Conservation (phyloP, 2,113 vertebrate species). For the Myanophis thanlyinensis region DNA sequence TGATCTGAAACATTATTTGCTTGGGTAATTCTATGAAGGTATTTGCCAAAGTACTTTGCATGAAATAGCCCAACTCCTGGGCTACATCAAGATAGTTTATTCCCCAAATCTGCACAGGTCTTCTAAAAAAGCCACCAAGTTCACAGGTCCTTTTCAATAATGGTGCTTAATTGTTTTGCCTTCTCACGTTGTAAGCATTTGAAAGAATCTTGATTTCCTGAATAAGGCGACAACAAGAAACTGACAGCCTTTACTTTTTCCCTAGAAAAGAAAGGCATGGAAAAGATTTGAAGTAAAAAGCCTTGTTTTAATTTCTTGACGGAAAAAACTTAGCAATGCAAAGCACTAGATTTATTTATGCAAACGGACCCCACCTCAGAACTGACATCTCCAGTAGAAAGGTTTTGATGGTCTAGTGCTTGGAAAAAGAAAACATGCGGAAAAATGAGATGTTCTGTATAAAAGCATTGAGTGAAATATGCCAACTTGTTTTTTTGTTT, state of each 20-base stretch:
- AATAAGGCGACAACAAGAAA: constrained; percentile 77
- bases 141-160: constrained; percentile 77
- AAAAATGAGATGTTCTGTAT: background rate
- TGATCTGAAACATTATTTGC: constrained; percentile 20
- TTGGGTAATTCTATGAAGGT: constrained; percentile 38
- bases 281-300: background rate
- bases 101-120: constrained; percentile 26
- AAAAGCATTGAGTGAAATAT: background rate
- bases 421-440: background rate
- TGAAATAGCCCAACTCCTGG: constrained; percentile 45
- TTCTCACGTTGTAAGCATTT: constrained; percentile 67
- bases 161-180: constrained; percentile 67
- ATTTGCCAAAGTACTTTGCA: constrained; percentile 53
- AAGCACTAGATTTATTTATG: background rate
- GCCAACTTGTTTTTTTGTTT: background rate
- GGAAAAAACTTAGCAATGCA: background rate
- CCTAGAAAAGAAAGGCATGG: constrained; percentile 64
- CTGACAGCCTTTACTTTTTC: constrained; percentile 88
- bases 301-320: background rate
- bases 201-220: constrained; percentile 74
- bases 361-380: background rate
- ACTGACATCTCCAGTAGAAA: background rate
- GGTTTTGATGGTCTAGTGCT: background rate
- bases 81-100: constrained; percentile 39
- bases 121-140: constrained; percentile 62